Evolutionary conservation across 2,797 vertebrate species (phyloP), one percentile per base, ranked within the genome.

Genomic region (Lithobates pipiens): DNA sequence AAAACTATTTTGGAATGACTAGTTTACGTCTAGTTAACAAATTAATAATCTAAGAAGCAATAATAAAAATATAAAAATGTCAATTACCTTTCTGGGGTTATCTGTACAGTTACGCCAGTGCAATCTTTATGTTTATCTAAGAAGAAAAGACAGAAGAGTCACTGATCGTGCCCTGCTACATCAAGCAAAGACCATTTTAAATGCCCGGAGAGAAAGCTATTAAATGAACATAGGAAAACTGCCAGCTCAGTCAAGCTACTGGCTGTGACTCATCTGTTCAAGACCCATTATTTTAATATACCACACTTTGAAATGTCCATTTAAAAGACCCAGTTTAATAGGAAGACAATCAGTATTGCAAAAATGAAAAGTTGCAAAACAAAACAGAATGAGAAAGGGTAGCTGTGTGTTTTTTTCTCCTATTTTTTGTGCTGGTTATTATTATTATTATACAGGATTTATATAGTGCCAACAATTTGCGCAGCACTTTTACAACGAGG

Each of bases 121-220:
- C 97, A 99, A 90, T 99, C 98, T 91, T 92, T 97, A 91, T 99
- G 97, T 89, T 96, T 95, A 92, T 99, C 98, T 99, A 93, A 63
- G 91, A 91, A 89, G 32, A 91, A 89, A 85, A 88, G 85, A 70
- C 34, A 0, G 29, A 1, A n/a, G 23, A 23, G 16, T 57, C 6
- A n/a, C 32, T 61, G 18, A 63, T n/a, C 69, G 18, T n/a, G 5
- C 32, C 34, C 10, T 50, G 10, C 11, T 61, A 10, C 36, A 46
- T 65, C 21, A 46, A 44, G 61, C 21, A 76, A 54, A 69, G 29
- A 23, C 11, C 50, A 34, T 32, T 27, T 29, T 15, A 29, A 21
- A 70, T 70, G 7, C 29, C 69, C 32, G 25, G 32, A 72, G 46
- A 39, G 25, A 23, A 32, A 82, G 50, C 36, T 39, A 75, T 46